Conservation (phyloP, 2,113 vertebrate species). For the Donacobius atricapilla region DNA sequence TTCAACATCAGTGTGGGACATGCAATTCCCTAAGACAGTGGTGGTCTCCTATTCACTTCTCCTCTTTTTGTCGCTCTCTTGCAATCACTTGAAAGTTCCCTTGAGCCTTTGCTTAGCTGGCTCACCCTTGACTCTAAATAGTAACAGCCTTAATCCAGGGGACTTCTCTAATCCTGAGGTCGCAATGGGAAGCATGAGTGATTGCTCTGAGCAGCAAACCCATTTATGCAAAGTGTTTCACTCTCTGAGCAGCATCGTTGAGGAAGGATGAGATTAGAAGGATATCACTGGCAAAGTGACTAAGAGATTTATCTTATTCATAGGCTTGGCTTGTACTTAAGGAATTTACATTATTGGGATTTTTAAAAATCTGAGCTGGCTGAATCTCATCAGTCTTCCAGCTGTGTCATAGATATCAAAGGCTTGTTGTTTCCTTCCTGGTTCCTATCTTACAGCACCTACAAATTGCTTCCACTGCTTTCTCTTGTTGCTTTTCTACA, state of each 20-base stretch:
- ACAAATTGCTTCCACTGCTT: not conserved
- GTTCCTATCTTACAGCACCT: not conserved
- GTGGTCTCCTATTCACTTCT: not conserved
- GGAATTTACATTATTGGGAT: conserved; percentile 58
- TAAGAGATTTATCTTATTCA: conserved; percentile 62
- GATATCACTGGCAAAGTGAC: conserved; percentile 53
- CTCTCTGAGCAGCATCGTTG: conserved; percentile 6
- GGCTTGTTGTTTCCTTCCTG: not conserved
- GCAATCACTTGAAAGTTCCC: not conserved
- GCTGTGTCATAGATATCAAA: not conserved
- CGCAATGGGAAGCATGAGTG: not conserved
- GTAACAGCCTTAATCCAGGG: conserved; percentile 53
- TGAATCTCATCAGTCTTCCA: not conserved
- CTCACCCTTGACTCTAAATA: conserved; percentile 43
- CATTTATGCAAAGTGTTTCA: conserved; percentile 40
- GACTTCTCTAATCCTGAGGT: conserved; percentile 41
- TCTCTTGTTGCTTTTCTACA: not conserved
- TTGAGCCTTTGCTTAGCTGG: not conserved
- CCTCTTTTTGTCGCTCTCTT: not conserved
- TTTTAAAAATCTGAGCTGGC: conserved; percentile 14
- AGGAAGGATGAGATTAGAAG: conserved; percentile 64
- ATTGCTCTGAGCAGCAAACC: conserved; percentile 40
- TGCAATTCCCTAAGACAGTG: not conserved
- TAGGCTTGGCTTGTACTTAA: conserved; percentile 45
- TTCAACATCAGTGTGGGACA: not conserved